Percentiles rank a stretch among this genome's conserved stretches.
These are phyloP conservation scores for Tetragnatha montana DNA, from an alignment of 2,888 invertebrate genomes.

Conservation along the genomic window DNA sequence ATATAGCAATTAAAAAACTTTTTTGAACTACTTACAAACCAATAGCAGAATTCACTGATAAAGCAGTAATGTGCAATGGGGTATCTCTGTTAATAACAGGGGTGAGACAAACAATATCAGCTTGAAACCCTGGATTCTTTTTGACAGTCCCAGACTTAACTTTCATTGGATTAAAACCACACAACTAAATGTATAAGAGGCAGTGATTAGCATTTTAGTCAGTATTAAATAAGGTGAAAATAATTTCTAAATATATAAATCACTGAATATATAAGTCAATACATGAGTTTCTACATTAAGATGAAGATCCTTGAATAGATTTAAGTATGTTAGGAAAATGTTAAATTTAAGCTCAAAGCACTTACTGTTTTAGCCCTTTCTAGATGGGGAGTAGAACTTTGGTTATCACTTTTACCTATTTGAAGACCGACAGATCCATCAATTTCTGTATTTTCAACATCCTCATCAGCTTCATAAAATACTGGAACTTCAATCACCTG, in stretches of 20 bases:
- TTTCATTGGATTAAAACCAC: constrained; percentile 79
- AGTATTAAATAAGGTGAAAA: too few species aligned
- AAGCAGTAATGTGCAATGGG: constrained; percentile 89
- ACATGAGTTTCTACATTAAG: not conserved
- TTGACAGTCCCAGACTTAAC: constrained; percentile 87
- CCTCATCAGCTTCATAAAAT: constrained; percentile 84
- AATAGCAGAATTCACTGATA: constrained; percentile 96
- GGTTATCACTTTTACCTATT: constrained; percentile 76
- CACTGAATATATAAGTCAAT: not conserved
- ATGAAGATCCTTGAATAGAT: not conserved
- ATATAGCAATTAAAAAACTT: not conserved
- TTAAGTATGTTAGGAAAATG: not conserved
- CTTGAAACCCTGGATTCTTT: constrained; percentile 97
- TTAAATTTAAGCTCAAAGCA: not conserved
- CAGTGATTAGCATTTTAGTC: too few species aligned
- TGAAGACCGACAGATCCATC: constrained; percentile 81
- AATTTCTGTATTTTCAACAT: constrained; percentile 81
- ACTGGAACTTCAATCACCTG: constrained; percentile 92
- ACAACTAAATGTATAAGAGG: constrained; percentile 6
- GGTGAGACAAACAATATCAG: constrained; percentile 94
- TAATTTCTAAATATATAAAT: not conserved
- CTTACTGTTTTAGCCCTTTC: constrained; percentile 73
- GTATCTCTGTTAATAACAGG: constrained; percentile 86
- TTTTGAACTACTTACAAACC: constrained; percentile 87
- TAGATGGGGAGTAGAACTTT: constrained; percentile 77